Evolutionary conservation across 2,888 invertebrate genomes (phyloP).

Genomic region (Leucozona laternaria): DNA sequence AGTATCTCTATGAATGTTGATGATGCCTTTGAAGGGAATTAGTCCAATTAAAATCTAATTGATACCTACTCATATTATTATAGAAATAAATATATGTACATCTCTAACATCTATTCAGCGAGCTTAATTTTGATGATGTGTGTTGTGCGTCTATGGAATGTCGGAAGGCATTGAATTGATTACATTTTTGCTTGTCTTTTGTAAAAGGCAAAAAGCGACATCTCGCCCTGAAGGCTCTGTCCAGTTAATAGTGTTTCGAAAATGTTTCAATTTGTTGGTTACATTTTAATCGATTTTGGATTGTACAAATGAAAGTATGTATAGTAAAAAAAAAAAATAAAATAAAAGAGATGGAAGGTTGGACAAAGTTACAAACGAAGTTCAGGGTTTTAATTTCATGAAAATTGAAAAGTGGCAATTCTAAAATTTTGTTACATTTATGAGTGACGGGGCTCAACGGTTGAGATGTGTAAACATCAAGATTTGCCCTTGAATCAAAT

Average conservation of each 20-base stretch:
- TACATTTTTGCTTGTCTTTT: conserved; percentile 3
- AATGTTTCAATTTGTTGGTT: background rate
- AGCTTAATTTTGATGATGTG: conserved; percentile 21
- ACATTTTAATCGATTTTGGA: background rate
- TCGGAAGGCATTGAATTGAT: conserved; percentile 13
- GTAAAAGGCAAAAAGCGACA: background rate
- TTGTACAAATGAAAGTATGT: background rate
- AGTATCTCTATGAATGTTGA: conserved; percentile 64
- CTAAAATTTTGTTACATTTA: too few relatives aligned
- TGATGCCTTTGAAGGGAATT: conserved; percentile 70
- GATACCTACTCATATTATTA: conserved; percentile 48
- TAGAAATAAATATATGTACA: conserved; percentile 23
- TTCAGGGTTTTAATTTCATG: background rate
- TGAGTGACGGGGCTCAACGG: too few relatives aligned
- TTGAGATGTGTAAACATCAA: too few relatives aligned
- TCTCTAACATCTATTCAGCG: background rate
- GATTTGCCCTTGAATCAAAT: too few relatives aligned
- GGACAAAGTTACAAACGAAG: background rate
- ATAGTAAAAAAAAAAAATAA: background rate
- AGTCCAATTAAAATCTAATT: conserved; percentile 71
- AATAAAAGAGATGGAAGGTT: background rate
- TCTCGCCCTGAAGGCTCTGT: background rate
- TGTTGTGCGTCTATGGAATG: conserved; percentile 12
- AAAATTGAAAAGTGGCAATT: too few relatives aligned
- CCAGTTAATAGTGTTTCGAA: background rate